Percentiles rank a stretch among this genome's conserved stretches.
Evolutionary conservation across 2,797 vertebrate genomes (phyloP).

Genomic region (Heliangelus exortis): DNA sequence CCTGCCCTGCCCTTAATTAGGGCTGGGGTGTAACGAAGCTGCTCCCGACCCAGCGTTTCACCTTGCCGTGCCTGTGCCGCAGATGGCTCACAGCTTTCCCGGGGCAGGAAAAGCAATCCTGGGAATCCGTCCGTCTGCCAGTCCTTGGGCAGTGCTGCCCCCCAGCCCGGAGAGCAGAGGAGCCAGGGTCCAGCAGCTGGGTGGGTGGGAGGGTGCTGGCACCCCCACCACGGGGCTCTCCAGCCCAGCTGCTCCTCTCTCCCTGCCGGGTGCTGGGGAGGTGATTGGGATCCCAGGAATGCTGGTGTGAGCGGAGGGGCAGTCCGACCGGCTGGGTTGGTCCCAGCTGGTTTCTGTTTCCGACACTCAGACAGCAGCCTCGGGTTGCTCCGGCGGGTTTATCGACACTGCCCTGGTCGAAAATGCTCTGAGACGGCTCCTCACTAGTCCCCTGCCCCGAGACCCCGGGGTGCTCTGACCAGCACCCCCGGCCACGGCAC

Average conservation of each 20-base stretch:
- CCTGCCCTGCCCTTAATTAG: background rate
- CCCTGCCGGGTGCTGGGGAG: background rate
- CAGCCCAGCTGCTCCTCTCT: background rate
- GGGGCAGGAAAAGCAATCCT: background rate
- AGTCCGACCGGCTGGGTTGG: slow-evolving; percentile 71
- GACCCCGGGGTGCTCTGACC: background rate
- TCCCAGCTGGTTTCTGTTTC: slow-evolving; percentile 72
- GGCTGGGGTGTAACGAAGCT: background rate
- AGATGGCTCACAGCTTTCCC: background rate
- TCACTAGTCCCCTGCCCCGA: background rate
- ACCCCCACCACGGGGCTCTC: slow-evolving; percentile 30
- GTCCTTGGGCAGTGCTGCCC: background rate
- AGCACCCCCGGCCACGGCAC: background rate
- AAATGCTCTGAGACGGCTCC: slow-evolving; percentile 24
- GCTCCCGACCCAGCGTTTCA: slow-evolving; percentile 3
- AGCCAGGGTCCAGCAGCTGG: background rate
- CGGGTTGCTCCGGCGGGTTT: slow-evolving; percentile 34
- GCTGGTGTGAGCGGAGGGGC: slow-evolving; percentile 52
- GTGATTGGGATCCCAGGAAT: slow-evolving; percentile 64
- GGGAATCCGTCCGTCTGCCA: background rate
- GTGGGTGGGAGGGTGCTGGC: background rate
- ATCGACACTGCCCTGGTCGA: slow-evolving; percentile 10
- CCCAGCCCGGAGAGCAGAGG: background rate
- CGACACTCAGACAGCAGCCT: slow-evolving; percentile 63
- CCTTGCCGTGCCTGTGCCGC: background rate